phyloP scores from a whole-genome alignment of 1,140 invertebrate species.

The Asbolus verrucosus region DNA sequence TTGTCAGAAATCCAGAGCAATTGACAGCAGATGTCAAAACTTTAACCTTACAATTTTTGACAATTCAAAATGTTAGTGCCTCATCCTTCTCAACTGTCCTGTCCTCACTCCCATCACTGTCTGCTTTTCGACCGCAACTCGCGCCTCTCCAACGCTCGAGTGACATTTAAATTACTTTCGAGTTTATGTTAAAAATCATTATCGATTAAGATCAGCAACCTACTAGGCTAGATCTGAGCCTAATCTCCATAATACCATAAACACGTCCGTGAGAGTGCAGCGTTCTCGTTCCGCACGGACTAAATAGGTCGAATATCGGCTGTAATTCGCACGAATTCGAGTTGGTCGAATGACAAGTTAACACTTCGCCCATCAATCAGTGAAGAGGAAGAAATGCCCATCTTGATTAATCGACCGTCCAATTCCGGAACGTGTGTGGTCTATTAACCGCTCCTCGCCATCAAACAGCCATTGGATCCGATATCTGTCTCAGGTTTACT shows the following conservation, averaged over 20 bases:
- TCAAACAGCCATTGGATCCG: constrained; percentile 2
- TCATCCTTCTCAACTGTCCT: too few species aligned
- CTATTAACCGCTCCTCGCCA: not conserved
- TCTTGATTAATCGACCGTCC: constrained; percentile 18
- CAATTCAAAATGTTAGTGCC: too few species aligned
- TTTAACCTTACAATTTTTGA: too few species aligned
- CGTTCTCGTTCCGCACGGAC: constrained; percentile 8
- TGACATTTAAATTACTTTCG: too few species aligned
- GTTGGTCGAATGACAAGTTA: constrained; percentile 7
- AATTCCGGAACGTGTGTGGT: constrained; percentile 32
- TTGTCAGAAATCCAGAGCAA: too few species aligned
- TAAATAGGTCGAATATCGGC: constrained; percentile 4
- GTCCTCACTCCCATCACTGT: too few species aligned
- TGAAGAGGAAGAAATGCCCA: not conserved
- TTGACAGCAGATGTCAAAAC: too few species aligned
- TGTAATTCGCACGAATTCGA: not conserved
- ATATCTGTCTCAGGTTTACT: constrained; percentile 29
- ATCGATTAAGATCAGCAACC: not conserved
- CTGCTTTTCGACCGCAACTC: too few species aligned
- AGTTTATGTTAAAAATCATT: too few species aligned
- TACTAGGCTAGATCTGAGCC: constrained; percentile 15
- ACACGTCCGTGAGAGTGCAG: constrained; percentile 23
- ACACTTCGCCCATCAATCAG: constrained; percentile 20
- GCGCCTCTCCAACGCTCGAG: constrained; percentile 1
- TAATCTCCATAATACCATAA: constrained; percentile 33